A percentile compares a stretch with the other conserved stretches of the same genome.
Evolutionary conservation across 2,888 invertebrate genomes (phyloP).

Genomic region (Eulithis prunata): DNA sequence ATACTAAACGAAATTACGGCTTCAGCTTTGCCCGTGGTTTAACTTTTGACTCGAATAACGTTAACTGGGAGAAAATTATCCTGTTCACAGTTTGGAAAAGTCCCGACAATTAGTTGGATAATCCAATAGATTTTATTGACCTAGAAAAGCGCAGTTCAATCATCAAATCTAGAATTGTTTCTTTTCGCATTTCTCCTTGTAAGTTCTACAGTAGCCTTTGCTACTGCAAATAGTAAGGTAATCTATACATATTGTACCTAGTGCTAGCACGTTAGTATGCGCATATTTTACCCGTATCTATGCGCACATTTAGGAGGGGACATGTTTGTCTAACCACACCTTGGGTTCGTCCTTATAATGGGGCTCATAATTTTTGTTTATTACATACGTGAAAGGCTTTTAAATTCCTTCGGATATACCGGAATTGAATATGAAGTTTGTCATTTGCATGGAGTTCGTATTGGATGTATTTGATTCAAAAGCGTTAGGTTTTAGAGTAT

Average conservation of each 20-base stretch:
- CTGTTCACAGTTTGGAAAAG: too few relatives aligned
- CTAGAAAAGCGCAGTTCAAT: too few relatives aligned
- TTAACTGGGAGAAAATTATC: too few relatives aligned
- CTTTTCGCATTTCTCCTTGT: background rate
- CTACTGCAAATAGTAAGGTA: slow-evolving; percentile 8
- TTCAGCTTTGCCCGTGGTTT: too few relatives aligned
- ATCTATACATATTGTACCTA: slow-evolving; percentile 2
- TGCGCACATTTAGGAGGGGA: slow-evolving; percentile 28
- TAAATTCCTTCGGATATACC: background rate
- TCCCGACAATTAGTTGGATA: too few relatives aligned
- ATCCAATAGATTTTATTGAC: too few relatives aligned
- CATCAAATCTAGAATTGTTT: background rate
- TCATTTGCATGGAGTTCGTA: background rate
- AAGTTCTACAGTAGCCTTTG: background rate
- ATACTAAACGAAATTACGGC: too few relatives aligned
- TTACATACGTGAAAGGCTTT: slow-evolving; percentile 12
- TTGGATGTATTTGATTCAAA: too few relatives aligned
- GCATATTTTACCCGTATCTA: slow-evolving; percentile 37
- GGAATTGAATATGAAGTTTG: background rate
- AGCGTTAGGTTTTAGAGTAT: too few relatives aligned
- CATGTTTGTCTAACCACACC: slow-evolving; percentile 42
- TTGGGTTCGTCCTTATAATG: slow-evolving; percentile 30
- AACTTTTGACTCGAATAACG: too few relatives aligned
- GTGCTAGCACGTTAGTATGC: slow-evolving; percentile 26
- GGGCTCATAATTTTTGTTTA: slow-evolving; percentile 26